Conservation (phyloP, 2,797 vertebrate genomes). For the Acanthurus tractus region DNA sequence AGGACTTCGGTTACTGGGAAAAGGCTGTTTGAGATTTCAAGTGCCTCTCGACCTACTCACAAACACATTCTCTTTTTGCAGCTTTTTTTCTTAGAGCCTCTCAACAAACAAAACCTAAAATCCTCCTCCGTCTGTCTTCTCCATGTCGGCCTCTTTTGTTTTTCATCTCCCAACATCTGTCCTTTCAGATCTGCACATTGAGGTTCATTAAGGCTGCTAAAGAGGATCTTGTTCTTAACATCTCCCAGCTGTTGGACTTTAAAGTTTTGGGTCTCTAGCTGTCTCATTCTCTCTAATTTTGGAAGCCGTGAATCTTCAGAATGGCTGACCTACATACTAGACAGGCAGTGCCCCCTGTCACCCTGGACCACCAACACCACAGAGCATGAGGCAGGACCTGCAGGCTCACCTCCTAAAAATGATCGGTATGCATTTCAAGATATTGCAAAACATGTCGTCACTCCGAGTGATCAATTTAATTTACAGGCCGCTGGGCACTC, state of each 20-base stretch:
- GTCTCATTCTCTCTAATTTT: constrained; percentile 63
- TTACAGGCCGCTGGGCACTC: constrained; percentile 28
- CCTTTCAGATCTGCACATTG: constrained; percentile 54
- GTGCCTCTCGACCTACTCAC: constrained; percentile 40
- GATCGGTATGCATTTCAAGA: constrained; percentile 42
- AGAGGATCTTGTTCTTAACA: constrained; percentile 54
- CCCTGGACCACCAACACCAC: constrained; percentile 48
- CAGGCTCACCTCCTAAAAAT: constrained; percentile 33
- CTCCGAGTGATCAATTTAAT: constrained; percentile 40
- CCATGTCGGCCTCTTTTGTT: constrained; percentile 31
- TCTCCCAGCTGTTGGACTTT: constrained; percentile 69
- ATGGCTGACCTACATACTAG: constrained; percentile 68
- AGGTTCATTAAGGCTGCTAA: constrained; percentile 47
- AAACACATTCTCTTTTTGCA: constrained; percentile 43
- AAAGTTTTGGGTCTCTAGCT: constrained; percentile 27
- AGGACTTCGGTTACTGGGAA: constrained; percentile 58
- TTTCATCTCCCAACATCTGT: constrained; percentile 43
- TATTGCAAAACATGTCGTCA: constrained; percentile 55
- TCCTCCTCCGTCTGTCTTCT: constrained; percentile 36
- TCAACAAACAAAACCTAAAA: constrained; percentile 23
- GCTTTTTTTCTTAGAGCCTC: constrained; percentile 20
- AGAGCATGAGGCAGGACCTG: neutral
- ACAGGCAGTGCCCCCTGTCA: constrained; percentile 49
- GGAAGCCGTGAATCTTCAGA: constrained; percentile 62
- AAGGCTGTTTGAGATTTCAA: constrained; percentile 51